Evolutionary conservation across 2,888 invertebrate genomes (phyloP).

Genomic region (Argyra leucocephala): DNA sequence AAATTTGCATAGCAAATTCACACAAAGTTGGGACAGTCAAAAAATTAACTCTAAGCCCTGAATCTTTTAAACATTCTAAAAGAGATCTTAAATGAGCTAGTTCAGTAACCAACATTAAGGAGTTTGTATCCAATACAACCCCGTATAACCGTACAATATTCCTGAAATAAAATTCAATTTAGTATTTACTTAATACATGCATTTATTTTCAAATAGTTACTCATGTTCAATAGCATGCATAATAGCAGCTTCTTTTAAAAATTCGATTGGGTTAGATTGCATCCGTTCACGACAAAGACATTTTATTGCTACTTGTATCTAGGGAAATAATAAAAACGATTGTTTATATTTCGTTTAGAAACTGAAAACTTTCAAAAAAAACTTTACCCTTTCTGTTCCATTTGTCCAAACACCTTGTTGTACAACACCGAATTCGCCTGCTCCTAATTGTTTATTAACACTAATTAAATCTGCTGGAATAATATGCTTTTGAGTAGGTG

Average conservation of each 20-base stretch:
- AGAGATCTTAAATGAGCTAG: constrained; percentile 89
- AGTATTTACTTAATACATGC: not conserved
- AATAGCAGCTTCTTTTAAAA: constrained; percentile 94
- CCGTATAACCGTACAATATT: constrained; percentile 96
- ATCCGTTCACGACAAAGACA: constrained; percentile 88
- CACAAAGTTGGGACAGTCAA: constrained; percentile 81
- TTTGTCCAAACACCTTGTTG: constrained; percentile 97
- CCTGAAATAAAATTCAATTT: not conserved
- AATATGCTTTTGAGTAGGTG: constrained; percentile 66
- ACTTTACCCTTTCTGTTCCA: constrained; percentile 76
- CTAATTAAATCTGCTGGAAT: constrained; percentile 83
- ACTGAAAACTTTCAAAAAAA: constrained; percentile 9
- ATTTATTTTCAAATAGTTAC: not conserved
- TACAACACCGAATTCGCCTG: constrained; percentile 96
- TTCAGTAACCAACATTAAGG: constrained; percentile 77
- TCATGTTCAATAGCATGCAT: constrained; percentile 98
- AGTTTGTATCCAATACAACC: constrained; percentile 86
- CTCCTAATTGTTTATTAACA: constrained; percentile 88
- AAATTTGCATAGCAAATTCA: constrained; percentile 91
- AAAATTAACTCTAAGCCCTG: constrained; percentile 80
- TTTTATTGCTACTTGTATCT: constrained; percentile 95
- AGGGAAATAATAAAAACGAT: constrained; percentile 13
- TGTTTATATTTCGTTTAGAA: not conserved
- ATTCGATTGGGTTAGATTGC: constrained; percentile 93
- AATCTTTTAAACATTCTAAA: constrained; percentile 90